These are phyloP conservation scores for Prosapia bicincta DNA, from an alignment of 2,888 invertebrate species.

Conservation along the genomic window DNA sequence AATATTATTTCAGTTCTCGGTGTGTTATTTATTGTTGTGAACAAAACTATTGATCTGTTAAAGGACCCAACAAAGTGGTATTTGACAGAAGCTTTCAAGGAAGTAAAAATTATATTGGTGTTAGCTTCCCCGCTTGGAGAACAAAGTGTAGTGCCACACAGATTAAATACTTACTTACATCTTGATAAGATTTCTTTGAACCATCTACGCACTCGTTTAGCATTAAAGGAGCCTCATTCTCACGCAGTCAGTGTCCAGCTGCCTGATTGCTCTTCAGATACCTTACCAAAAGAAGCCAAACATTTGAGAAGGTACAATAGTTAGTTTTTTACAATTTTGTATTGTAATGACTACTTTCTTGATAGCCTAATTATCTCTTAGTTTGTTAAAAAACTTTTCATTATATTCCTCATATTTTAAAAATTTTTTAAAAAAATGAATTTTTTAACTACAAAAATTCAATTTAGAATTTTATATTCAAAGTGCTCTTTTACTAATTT, in stretches of 20 bases:
- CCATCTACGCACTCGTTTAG: conserved; percentile 32
- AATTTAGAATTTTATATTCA: too few species aligned
- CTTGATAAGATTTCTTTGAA: conserved; percentile 33
- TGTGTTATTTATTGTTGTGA: too few species aligned
- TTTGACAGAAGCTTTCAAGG: conserved; percentile 33
- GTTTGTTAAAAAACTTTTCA: too few species aligned
- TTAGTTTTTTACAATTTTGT: too few species aligned
- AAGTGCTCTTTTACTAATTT: too few species aligned
- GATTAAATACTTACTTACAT: conserved; percentile 34
- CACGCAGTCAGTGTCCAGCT: conserved; percentile 36
- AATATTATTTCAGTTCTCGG: too few species aligned
- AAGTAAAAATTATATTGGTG: conserved; percentile 36
- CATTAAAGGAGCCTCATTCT: conserved; percentile 32
- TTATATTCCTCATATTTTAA: too few species aligned
- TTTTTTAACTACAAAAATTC: too few species aligned
- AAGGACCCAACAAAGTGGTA: conserved; percentile 38
- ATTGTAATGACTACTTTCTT: too few species aligned
- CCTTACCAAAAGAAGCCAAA: conserved; percentile 35
- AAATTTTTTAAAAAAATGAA: too few species aligned
- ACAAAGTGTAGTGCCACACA: conserved; percentile 19
- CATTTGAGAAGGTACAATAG: conserved; percentile 35
- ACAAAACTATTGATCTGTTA: background rate
- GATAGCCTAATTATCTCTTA: too few species aligned
- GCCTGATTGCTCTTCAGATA: conserved; percentile 36
- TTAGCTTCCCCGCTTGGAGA: conserved; percentile 34